These are phyloP conservation scores for Drosophila siamana DNA, from an alignment of 2,888 invertebrate genomes.

Conservation along the genomic window DNA sequence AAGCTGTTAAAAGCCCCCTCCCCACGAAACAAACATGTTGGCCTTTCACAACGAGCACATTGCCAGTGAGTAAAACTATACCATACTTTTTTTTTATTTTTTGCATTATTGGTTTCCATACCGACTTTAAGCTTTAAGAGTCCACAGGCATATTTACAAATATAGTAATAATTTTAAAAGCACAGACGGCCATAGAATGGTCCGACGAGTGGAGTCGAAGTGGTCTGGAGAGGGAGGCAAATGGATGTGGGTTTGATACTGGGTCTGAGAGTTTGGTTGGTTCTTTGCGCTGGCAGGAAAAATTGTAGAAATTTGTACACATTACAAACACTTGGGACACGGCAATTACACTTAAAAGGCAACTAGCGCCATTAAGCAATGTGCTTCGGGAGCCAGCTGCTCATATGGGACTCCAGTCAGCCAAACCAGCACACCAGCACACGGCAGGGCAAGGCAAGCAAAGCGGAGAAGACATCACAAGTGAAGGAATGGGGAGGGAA, in stretches of 20 bases:
- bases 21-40: constrained; percentile 81
- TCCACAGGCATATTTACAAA: constrained; percentile 55
- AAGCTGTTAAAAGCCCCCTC: constrained; percentile 60
- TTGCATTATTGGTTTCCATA: neutral
- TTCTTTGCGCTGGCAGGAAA: constrained; percentile 46
- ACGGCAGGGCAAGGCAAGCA: neutral
- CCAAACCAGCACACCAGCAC: constrained; percentile 1
- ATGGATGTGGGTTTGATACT: neutral
- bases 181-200: constrained; percentile 51
- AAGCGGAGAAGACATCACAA: neutral
- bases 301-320: constrained; percentile 68
- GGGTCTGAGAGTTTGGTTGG: constrained; percentile 16
- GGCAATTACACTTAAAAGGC: constrained; percentile 82
- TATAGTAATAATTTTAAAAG: constrained; percentile 80
- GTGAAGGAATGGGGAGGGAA: neutral
- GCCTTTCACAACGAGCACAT: constrained; percentile 86
- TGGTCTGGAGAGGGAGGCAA: too few species aligned
- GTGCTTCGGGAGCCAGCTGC: constrained; percentile 59
- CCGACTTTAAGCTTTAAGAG: constrained; percentile 39
- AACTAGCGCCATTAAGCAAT: constrained; percentile 73
- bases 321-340: constrained; percentile 76
- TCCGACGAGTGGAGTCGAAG: too few species aligned
- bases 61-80: constrained; percentile 83
- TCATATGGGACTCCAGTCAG: constrained; percentile 59
- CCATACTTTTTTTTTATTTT: neutral